These are phyloP conservation scores for Pammene fasciana DNA, from an alignment of 2,888 invertebrate species.

Conservation along the genomic window DNA sequence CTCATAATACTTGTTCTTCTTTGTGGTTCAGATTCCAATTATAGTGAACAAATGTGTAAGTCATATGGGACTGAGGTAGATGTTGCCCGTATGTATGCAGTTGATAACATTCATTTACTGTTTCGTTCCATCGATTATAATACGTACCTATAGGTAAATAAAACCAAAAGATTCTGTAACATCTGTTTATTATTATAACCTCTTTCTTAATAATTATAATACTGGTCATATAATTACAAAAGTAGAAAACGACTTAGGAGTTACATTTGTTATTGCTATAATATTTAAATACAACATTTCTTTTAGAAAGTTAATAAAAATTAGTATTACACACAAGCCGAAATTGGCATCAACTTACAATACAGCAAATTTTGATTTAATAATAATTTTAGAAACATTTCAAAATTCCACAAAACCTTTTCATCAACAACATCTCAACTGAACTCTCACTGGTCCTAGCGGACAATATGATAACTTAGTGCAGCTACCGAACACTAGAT, in stretches of 20 bases:
- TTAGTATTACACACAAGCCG: conserved; percentile 35
- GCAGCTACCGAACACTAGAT: conserved; percentile 58
- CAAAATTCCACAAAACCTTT: conserved; percentile 23
- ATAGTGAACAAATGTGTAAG: too few relatives aligned
- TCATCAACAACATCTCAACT: conserved; percentile 15
- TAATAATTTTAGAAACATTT: conserved; percentile 13
- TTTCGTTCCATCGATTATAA: too few relatives aligned
- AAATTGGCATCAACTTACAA: conserved; percentile 32
- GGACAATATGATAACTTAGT: conserved; percentile 39
- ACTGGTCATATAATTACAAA: conserved; percentile 42
- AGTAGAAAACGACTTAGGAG: conserved; percentile 39
- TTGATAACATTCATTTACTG: too few relatives aligned
- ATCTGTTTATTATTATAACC: conserved; percentile 21
- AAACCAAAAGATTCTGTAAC: conserved; percentile 31
- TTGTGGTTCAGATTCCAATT: too few relatives aligned
- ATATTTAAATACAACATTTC: conserved; percentile 17
- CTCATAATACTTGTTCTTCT: too few relatives aligned
- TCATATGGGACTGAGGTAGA: too few relatives aligned
- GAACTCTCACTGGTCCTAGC: conserved; percentile 21
- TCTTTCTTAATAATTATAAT: conserved; percentile 41
- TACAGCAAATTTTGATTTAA: conserved; percentile 15
- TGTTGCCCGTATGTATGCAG: too few relatives aligned
- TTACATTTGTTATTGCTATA: conserved; percentile 16
- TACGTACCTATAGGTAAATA: conserved; percentile 3
- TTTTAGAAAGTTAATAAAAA: conserved; percentile 12